Evolutionary conservation across 1,140 invertebrate genomes (phyloP).

Genomic region (Drosophila oshimai): DNA sequence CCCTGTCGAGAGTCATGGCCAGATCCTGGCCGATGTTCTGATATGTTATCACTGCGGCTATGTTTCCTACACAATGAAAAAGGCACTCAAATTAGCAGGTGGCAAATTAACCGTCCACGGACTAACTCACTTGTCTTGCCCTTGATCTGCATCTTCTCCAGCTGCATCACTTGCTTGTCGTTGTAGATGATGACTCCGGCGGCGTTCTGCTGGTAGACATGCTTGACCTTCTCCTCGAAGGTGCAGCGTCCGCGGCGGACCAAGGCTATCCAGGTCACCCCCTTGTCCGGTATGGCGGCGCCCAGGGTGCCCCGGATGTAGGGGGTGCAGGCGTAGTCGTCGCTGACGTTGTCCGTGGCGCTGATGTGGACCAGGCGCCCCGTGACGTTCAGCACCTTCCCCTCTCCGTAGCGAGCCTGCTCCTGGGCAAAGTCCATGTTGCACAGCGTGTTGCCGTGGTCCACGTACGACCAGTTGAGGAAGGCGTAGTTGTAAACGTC

Average conservation of each 20-base stretch:
- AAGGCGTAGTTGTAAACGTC: slow-evolving; percentile 76
- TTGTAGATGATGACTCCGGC: slow-evolving; percentile 90
- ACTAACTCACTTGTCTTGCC: slow-evolving; percentile 85
- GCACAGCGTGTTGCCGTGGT: slow-evolving; percentile 46
- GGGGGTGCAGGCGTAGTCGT: slow-evolving; percentile 87
- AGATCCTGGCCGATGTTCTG: slow-evolving; percentile 89
- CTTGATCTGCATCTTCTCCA: slow-evolving; percentile 89
- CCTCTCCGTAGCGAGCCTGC: slow-evolving; percentile 88
- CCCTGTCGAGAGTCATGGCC: slow-evolving; percentile 87
- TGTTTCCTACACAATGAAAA: slow-evolving; percentile 85
- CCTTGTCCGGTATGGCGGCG: slow-evolving; percentile 83
- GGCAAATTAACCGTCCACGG: background rate
- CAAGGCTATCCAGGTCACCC: slow-evolving; percentile 89
- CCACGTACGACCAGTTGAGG: slow-evolving; percentile 75
- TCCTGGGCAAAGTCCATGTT: slow-evolving; percentile 83
- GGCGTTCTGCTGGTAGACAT: slow-evolving; percentile 88
- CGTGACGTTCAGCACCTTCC: slow-evolving; percentile 85
- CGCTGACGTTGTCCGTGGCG: slow-evolving; percentile 83
- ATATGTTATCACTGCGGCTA: slow-evolving; percentile 90
- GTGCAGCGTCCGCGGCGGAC: slow-evolving; percentile 88
- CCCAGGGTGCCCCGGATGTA: slow-evolving; percentile 84
- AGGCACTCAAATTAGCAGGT: background rate
- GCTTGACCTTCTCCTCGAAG: slow-evolving; percentile 89
- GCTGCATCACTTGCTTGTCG: slow-evolving; percentile 85
- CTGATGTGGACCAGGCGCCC: slow-evolving; percentile 86